phyloP scores from a whole-genome alignment of 2,888 invertebrate species.

The Osedax frankpressi region DNA sequence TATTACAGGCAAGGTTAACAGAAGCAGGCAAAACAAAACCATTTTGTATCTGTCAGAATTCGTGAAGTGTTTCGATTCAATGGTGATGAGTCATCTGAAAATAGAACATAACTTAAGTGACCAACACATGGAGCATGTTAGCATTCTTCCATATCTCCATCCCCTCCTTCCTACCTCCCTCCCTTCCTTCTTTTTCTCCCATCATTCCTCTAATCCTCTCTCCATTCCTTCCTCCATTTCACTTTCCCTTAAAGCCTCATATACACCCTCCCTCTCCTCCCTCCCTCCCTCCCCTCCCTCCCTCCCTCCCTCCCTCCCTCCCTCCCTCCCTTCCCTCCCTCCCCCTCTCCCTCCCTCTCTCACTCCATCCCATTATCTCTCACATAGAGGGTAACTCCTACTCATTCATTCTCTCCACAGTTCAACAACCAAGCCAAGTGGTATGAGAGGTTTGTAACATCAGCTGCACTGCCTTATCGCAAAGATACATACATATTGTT shows the following conservation, averaged over 20 bases:
- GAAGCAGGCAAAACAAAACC: too few species aligned
- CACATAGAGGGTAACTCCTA: too few species aligned
- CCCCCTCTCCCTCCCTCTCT: not conserved
- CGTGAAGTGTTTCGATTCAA: too few species aligned
- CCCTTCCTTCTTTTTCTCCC: not conserved
- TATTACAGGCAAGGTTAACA: too few species aligned
- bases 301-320: conserved; percentile 2
- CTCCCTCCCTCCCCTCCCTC: not conserved
- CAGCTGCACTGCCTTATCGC: too few species aligned
- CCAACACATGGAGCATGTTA: too few species aligned
- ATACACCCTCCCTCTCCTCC: not conserved
- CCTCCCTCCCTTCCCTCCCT: not conserved
- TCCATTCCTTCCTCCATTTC: not conserved
- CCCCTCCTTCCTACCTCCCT: not conserved
- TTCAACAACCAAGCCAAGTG: not conserved
- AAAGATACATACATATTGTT: too few species aligned
- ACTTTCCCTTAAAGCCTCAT: not conserved
- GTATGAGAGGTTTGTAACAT: not conserved
- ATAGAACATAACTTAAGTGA: too few species aligned
- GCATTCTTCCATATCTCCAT: too few species aligned
- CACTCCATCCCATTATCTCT: not conserved
- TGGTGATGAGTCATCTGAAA: too few species aligned
- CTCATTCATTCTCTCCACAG: too few species aligned
- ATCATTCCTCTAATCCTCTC: not conserved
- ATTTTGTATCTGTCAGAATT: too few species aligned